Percentiles rank a stretch among this genome's conserved stretches.
phyloP scores from a whole-genome alignment of 2,797 vertebrate genomes.

The Coreius guichenoti region DNA sequence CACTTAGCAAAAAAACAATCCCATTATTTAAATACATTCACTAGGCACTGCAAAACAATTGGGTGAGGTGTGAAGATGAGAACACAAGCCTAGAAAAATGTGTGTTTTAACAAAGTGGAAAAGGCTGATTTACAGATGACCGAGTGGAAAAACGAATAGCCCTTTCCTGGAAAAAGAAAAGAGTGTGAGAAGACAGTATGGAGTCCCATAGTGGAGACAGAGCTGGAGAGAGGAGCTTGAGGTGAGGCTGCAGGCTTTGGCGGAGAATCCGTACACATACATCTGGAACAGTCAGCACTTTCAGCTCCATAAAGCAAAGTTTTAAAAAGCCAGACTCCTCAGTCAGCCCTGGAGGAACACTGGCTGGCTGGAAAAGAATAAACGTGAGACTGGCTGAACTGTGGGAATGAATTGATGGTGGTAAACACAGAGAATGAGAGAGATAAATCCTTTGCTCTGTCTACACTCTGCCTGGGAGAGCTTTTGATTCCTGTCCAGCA shows the following conservation, averaged over 20 bases:
- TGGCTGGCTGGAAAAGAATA: constrained; percentile 46
- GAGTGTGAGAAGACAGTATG: constrained; percentile 55
- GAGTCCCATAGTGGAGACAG: constrained; percentile 57
- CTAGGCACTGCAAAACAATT: background rate
- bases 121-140: constrained; percentile 57
- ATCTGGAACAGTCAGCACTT: constrained; percentile 38
- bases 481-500: constrained; percentile 20
- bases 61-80: constrained; percentile 2
- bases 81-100: constrained; percentile 70
- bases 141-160: constrained; percentile 69
- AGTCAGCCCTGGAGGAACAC: constrained; percentile 29
- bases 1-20: background rate
- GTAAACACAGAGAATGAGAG: constrained; percentile 37
- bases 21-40: constrained; percentile 3
- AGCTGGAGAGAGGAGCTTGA: constrained; percentile 59
- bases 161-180: constrained; percentile 68
- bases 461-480: constrained; percentile 30
- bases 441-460: constrained; percentile 36
- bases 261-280: constrained; percentile 57
- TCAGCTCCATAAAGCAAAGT: constrained; percentile 26
- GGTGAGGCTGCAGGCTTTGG: constrained; percentile 65
- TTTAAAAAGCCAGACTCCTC: constrained; percentile 44
- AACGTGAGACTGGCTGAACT: constrained; percentile 23
- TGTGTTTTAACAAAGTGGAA: constrained; percentile 67
- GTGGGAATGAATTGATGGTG: constrained; percentile 37